Evolutionary conservation across 2,888 invertebrate genomes (phyloP).

Genomic region (Caenorhabditis wallacei): DNA sequence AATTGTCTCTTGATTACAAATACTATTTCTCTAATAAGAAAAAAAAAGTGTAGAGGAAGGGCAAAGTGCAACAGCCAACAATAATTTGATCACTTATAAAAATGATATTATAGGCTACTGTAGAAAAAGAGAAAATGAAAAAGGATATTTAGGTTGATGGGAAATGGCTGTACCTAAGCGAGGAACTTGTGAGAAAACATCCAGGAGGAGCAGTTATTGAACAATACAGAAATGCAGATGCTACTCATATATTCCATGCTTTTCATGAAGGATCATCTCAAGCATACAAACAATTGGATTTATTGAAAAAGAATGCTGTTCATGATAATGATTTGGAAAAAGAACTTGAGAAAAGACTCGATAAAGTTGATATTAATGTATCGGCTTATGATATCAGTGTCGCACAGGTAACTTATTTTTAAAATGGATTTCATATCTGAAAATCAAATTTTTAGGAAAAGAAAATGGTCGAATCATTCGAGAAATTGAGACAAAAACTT

Average conservation of each 20-base stretch:
- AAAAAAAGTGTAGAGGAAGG: slow-evolving; percentile 36
- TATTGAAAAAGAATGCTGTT: slow-evolving; percentile 61
- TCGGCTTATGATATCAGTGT: slow-evolving; percentile 77
- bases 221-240: slow-evolving; percentile 81
- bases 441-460: slow-evolving; percentile 69
- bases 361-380: slow-evolving; percentile 76
- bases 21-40: slow-evolving; percentile 21
- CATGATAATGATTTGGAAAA: slow-evolving; percentile 65
- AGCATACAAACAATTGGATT: slow-evolving; percentile 80
- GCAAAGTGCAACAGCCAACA: slow-evolving; percentile 26
- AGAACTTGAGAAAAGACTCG: slow-evolving; percentile 67
- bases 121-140: background rate
- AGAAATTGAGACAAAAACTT: slow-evolving; percentile 76
- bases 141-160: slow-evolving; percentile 74
- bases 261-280: slow-evolving; percentile 80
- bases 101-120: background rate
- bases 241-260: slow-evolving; percentile 82
- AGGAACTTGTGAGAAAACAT: slow-evolving; percentile 78
- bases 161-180: slow-evolving; percentile 78
- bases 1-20: slow-evolving; percentile 12
- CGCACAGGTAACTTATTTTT: slow-evolving; percentile 60
- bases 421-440: background rate
- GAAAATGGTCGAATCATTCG: slow-evolving; percentile 79
- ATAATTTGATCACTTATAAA: background rate
- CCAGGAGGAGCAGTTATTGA: slow-evolving; percentile 81